These are phyloP conservation scores for Agrochola macilenta DNA, from an alignment of 2,888 invertebrate genomes.

Conservation along the genomic window DNA sequence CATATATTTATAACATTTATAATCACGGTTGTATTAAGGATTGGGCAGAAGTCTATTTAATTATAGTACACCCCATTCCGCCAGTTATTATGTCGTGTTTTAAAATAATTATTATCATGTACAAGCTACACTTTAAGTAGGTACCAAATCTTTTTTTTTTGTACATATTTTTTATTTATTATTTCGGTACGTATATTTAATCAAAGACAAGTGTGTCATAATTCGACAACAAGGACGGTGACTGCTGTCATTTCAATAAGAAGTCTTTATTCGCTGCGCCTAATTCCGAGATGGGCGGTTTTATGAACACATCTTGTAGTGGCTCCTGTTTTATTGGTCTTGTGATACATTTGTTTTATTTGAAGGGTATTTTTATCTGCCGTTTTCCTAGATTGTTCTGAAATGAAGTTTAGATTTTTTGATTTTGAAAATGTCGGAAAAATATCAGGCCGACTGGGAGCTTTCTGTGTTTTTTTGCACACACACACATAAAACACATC, in stretches of 20 bases:
- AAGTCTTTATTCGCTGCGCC: conserved; percentile 49
- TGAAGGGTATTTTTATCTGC: not conserved
- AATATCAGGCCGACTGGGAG: too few relatives aligned
- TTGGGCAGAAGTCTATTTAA: too few relatives aligned
- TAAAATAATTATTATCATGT: too few relatives aligned
- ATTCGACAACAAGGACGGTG: conserved; percentile 48
- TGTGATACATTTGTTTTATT: conserved; percentile 12
- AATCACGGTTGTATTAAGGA: too few relatives aligned
- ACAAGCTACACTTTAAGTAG: too few relatives aligned
- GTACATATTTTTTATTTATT: conserved; percentile 32
- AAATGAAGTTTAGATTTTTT: not conserved
- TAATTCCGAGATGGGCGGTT: conserved; percentile 46
- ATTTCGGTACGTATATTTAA: conserved; percentile 33
- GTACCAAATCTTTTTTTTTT: too few relatives aligned
- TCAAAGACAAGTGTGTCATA: conserved; percentile 60
- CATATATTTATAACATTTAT: too few relatives aligned
- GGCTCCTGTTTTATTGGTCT: conserved; percentile 36
- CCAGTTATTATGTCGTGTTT: too few relatives aligned
- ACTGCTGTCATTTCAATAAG: conserved; percentile 50
- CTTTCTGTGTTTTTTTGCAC: too few relatives aligned
- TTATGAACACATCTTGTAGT: conserved; percentile 50
- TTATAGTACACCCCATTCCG: too few relatives aligned
- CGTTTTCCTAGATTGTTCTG: not conserved
- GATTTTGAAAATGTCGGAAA: too few relatives aligned
- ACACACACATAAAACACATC: too few relatives aligned